Base-by-base conservation (phyloP, 2,888 invertebrate genomes). In the Caenorhabditis sp. region DNA sequence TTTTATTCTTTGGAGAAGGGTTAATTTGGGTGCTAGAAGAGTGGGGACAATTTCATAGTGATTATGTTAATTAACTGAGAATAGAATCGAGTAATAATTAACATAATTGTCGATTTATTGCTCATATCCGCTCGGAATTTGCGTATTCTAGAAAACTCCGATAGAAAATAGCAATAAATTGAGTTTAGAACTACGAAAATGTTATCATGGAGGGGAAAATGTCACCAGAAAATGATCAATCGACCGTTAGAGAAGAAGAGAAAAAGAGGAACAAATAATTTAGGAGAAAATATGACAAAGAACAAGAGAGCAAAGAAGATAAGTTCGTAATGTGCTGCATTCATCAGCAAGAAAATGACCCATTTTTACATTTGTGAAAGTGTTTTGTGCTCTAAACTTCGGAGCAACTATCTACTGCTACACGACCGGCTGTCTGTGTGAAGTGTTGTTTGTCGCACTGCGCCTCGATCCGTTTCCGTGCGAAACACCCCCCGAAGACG, bases 331-430 rank as follows among this genome's bases (percentile, higher is more conserved):
- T 63, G 63, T 58, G 58, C 59, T 58, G 63, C 62, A 71, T 71
- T 73, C 63, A 56, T 58, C 63, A 73, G 62, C 63, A 63, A 72
- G 58, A 72, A 72, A 43, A 43, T 63, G 58, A 73, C 72, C 72
- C 72, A 63, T 73, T 63, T 65, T 73, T 63, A 73, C 72, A 70
- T 70, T 70, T 68, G 66, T 66, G 41, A 37, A 56, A 66, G 48
- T 59, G 41, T 52, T 50, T 43, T 55, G 17, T 63, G 63, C 62
- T 63, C 61, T 30, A 53, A 43, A 39, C 7, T 32, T 56, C 35
- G 22, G 53, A 55, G 55, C 41, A 62, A 20, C 41, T 11, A 27
- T n/a, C n/a, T 68, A 63, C 5, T 39, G 63, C 50, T 58, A 72
- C 58, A 72, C 62, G 20, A 43, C 58, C 24, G 72, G 63, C 20